Percentiles rank a stretch among this genome's conserved stretches.
phyloP scores from a whole-genome alignment of 2,113 vertebrate species.

The Orcinus orca region DNA sequence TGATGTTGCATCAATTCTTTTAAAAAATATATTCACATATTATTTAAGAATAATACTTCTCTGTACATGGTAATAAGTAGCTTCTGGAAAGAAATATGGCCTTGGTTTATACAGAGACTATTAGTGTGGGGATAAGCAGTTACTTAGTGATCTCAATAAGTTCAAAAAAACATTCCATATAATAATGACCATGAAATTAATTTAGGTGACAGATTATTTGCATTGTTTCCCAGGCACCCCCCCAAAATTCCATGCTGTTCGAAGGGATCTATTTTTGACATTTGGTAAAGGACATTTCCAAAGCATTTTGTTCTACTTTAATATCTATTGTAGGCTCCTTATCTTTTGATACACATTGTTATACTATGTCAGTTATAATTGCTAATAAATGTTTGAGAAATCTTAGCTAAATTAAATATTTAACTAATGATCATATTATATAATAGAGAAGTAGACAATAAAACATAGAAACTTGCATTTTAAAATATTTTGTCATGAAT shows the following conservation, averaged over 20 bases:
- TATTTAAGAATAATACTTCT: neutral
- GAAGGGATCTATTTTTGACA: neutral
- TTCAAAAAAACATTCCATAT: neutral
- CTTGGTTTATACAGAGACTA: neutral
- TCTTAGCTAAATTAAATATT: neutral
- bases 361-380: neutral
- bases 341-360: neutral
- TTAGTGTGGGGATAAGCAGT: neutral
- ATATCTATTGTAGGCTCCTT: neutral
- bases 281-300: neutral
- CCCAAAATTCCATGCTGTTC: neutral
- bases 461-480: neutral
- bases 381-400: neutral
- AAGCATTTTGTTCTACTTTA: neutral
- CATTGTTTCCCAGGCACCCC: neutral
- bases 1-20: neutral
- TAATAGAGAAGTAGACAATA: neutral
- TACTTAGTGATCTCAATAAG: neutral
- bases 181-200: neutral
- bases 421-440: neutral
- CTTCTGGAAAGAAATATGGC: neutral
- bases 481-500: neutral
- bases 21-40: neutral
- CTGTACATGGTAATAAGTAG: neutral
- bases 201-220: slow-evolving; percentile 4